Evolutionary conservation across 2,888 invertebrate genomes (phyloP).

Genomic region (Trachelus tabidus): DNA sequence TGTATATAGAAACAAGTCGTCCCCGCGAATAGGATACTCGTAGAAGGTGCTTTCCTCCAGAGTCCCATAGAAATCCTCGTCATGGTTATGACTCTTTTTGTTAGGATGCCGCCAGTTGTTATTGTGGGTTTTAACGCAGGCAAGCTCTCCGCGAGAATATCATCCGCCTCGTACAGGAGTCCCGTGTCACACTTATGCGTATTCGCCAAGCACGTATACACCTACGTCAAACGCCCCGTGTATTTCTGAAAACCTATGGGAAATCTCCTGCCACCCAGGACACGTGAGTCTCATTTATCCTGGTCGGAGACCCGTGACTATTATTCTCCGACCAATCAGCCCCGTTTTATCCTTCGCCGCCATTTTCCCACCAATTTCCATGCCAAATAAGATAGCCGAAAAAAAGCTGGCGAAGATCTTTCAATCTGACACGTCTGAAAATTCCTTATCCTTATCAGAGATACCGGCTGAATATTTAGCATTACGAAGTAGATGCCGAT

Average conservation of each 20-base stretch:
- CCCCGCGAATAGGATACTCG: background rate
- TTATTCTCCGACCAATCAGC: conserved; percentile 46
- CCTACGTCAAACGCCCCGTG: conserved; percentile 47
- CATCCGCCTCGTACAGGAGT: background rate
- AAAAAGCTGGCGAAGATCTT: background rate
- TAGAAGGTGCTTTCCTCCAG: background rate
- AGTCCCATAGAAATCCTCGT: background rate
- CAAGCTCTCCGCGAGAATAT: background rate
- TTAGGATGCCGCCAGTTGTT: background rate
- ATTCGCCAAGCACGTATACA: background rate
- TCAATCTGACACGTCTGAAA: background rate
- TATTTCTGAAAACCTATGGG: conserved; percentile 60
- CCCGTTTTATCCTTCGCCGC: background rate
- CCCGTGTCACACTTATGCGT: conserved; percentile 23
- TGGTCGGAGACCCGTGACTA: conserved; percentile 37
- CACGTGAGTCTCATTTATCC: conserved; percentile 59
- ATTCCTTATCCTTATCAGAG: background rate
- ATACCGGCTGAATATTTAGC: background rate
- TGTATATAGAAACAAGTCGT: background rate
- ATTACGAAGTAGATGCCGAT: background rate
- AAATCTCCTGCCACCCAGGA: conserved; percentile 56
- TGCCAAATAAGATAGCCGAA: background rate
- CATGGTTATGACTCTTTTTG: background rate
- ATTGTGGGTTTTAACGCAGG: background rate
- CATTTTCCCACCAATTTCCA: background rate